phyloP scores from a whole-genome alignment of 2,888 invertebrate species.

The Calephelis perditalis region DNA sequence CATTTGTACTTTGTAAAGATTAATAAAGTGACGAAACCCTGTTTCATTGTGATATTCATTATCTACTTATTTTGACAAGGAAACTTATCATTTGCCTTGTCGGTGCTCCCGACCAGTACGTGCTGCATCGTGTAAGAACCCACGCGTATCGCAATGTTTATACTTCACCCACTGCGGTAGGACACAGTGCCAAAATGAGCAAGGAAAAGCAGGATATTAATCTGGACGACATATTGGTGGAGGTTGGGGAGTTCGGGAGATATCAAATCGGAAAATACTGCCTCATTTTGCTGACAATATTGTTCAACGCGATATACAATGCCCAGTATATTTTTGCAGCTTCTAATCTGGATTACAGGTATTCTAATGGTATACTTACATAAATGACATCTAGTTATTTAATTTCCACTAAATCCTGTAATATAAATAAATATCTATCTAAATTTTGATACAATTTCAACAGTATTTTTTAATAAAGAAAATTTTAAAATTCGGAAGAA shows the following conservation, averaged over 20 bases:
- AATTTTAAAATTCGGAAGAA: too few species aligned
- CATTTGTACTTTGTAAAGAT: too few species aligned
- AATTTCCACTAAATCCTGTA: too few species aligned
- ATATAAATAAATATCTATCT: too few species aligned
- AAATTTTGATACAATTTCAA: too few species aligned
- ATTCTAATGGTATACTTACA: too few species aligned
- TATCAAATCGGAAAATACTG: slow-evolving; percentile 34
- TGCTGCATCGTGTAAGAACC: not conserved
- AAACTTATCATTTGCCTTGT: not conserved
- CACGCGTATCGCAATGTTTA: not conserved
- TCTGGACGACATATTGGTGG: slow-evolving; percentile 15
- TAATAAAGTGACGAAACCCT: too few species aligned
- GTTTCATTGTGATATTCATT: too few species aligned
- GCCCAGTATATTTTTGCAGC: slow-evolving; percentile 32
- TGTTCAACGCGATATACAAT: slow-evolving; percentile 29
- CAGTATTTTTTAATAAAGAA: too few species aligned
- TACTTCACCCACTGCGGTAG: not conserved
- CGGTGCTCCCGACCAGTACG: not conserved
- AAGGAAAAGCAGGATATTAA: slow-evolving; percentile 14
- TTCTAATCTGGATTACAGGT: slow-evolving; percentile 26
- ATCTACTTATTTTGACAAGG: not conserved
- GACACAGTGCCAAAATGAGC: slow-evolving; percentile 1
- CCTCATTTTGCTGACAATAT: slow-evolving; percentile 26
- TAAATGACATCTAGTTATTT: too few species aligned
- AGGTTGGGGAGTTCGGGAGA: slow-evolving; percentile 35